phyloP scores from a whole-genome alignment of 2,888 invertebrate species.

The Netelia virgata region DNA sequence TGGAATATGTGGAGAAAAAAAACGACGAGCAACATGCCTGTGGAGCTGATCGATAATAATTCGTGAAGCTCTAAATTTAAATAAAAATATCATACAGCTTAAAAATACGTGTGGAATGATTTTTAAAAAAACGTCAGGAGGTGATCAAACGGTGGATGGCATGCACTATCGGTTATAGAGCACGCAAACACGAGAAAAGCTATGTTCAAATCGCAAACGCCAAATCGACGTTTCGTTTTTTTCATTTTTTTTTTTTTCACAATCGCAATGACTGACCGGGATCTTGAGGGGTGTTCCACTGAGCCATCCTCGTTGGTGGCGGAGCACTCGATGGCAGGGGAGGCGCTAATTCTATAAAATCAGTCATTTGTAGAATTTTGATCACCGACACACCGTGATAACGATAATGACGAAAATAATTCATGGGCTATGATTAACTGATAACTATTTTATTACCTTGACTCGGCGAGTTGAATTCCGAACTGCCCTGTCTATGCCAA shows the following conservation, averaged over 20 bases:
- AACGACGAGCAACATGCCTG: conserved; percentile 32
- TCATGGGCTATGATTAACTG: conserved; percentile 22
- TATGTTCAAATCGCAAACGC: conserved; percentile 3
- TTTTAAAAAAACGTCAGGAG: background rate
- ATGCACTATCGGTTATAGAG: conserved; percentile 57
- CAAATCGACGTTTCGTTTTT: conserved; percentile 21
- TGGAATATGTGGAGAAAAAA: conserved; percentile 12
- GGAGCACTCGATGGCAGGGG: conserved; percentile 87
- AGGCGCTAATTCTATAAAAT: conserved; percentile 87
- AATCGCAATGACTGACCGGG: conserved; percentile 79
- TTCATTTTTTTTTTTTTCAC: conserved; percentile 37
- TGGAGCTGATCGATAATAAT: background rate
- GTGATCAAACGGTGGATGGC: conserved; percentile 25
- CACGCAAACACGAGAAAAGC: conserved; percentile 56
- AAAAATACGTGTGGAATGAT: background rate
- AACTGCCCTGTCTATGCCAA: conserved; percentile 81
- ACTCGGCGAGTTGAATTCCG: conserved; percentile 76
- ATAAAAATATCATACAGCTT: background rate
- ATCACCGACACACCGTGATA: conserved; percentile 23
- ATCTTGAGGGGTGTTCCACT: conserved; percentile 81
- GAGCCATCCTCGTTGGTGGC: conserved; percentile 83
- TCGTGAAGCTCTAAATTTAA: background rate
- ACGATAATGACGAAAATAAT: conserved; percentile 66
- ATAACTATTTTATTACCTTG: conserved; percentile 77
- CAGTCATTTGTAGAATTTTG: conserved; percentile 71